Percentiles rank a stretch among this genome's conserved stretches.
Evolutionary conservation across 2,797 vertebrate species (phyloP).

Genomic region (Monodelphis domestica): DNA sequence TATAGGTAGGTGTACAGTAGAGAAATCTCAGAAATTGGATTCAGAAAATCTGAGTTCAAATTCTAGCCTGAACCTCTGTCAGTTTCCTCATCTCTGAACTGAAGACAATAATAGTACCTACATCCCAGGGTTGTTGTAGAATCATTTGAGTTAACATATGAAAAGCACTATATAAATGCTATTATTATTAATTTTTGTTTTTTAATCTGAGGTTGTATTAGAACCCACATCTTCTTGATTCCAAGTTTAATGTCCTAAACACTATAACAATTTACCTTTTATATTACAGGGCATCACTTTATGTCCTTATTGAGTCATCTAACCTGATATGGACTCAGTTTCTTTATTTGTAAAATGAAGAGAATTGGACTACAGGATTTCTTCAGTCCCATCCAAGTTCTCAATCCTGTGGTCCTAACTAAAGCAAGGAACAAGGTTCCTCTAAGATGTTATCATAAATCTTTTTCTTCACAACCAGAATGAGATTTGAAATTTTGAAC

Average conservation of each 20-base stretch:
- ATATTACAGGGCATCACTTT: not conserved
- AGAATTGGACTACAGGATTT: not conserved
- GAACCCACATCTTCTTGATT: not conserved
- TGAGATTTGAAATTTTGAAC: not conserved
- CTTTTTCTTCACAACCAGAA: not conserved
- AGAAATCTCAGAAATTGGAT: not conserved
- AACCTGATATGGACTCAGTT: not conserved
- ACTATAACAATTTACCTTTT: not conserved
- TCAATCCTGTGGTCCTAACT: not conserved
- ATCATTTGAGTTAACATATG: not conserved
- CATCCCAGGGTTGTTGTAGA: not conserved
- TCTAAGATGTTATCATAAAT: not conserved
- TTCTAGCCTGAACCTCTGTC: not conserved
- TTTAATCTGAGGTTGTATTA: not conserved
- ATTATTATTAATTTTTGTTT: not conserved
- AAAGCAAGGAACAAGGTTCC: not conserved
- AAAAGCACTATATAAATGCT: not conserved
- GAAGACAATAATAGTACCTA: not conserved
- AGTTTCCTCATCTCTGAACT: not conserved
- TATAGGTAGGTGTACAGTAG: not conserved
- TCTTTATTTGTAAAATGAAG: not conserved
- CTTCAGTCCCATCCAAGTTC: not conserved
- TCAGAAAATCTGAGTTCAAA: too few species aligned
- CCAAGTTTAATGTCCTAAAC: not conserved
- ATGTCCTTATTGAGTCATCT: not conserved